phyloP scores from a whole-genome alignment of 2,797 vertebrate genomes.

The Lepus oiostolus region DNA sequence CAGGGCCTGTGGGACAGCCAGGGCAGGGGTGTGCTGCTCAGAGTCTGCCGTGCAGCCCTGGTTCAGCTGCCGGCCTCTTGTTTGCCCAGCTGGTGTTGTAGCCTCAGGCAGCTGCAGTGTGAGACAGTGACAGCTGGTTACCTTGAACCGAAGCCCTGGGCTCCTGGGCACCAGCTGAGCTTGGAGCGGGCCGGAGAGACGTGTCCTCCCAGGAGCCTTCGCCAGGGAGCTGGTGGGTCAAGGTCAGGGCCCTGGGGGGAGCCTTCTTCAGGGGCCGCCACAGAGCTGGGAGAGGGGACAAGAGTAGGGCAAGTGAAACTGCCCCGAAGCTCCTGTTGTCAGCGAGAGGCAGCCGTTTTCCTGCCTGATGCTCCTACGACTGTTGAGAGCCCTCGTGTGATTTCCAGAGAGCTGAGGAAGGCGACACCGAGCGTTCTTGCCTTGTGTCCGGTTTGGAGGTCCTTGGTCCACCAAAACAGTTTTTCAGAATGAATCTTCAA shows the following conservation, averaged over 20 bases:
- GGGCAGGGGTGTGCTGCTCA: background rate
- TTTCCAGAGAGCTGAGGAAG: constrained; percentile 10
- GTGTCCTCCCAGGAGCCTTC: background rate
- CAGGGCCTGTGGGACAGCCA: background rate
- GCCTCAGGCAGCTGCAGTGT: background rate
- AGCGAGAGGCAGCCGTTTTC: background rate
- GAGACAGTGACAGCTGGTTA: background rate
- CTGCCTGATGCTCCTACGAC: background rate
- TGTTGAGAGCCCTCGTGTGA: background rate
- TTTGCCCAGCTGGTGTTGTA: background rate
- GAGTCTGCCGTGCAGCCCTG: background rate
- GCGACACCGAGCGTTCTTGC: background rate
- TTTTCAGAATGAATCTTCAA: background rate
- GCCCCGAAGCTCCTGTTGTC: background rate
- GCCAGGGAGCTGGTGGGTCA: background rate
- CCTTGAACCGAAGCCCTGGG: background rate
- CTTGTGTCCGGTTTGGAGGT: background rate
- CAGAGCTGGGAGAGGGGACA: background rate
- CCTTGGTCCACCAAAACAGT: background rate
- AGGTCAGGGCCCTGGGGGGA: background rate
- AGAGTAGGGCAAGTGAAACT: background rate
- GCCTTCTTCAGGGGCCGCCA: background rate
- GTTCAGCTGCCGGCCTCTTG: background rate
- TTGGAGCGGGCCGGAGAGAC: background rate
- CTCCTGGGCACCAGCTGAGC: background rate